These are phyloP conservation scores for Pelodiscus sinensis DNA, from an alignment of 2,113 vertebrate genomes.

Conservation along the genomic window DNA sequence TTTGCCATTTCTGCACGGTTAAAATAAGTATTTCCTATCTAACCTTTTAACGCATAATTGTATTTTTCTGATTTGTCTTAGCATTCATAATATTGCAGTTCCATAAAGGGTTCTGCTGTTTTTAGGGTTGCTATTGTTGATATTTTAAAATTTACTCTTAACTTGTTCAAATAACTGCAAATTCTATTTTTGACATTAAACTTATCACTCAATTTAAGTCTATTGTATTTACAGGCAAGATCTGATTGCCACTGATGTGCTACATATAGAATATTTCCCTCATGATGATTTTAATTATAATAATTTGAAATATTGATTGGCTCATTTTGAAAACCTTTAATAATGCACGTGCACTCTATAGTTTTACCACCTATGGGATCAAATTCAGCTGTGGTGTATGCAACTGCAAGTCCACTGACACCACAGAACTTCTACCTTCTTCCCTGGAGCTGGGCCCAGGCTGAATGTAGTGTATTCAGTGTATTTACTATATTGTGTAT, in stretches of 20 bases:
- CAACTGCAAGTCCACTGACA: slow-evolving; percentile 35
- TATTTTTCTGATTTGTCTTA: background rate
- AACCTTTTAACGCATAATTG: background rate
- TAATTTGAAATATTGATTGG: slow-evolving; percentile 43
- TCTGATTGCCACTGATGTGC: background rate
- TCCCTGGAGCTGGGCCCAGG: background rate
- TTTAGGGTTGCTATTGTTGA: background rate
- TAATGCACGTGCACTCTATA: background rate
- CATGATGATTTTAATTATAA: background rate
- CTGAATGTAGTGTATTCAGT: background rate
- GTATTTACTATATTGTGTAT: background rate
- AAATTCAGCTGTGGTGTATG: slow-evolving; percentile 38
- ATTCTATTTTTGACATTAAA: slow-evolving; percentile 15
- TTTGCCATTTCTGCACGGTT: background rate
- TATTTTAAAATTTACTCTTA: slow-evolving; percentile 33
- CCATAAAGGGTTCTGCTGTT: background rate
- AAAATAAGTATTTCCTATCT: background rate
- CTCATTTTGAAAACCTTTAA: slow-evolving; percentile 18
- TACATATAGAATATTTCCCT: background rate
- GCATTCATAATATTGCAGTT: background rate
- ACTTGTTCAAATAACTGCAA: slow-evolving; percentile 5
- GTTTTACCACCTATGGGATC: background rate
- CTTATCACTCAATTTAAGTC: slow-evolving; percentile 24
- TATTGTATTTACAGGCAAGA: background rate
- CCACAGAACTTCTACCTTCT: slow-evolving; percentile 35